Base-by-base conservation (phyloP, 2,797 vertebrate genomes). In the Eulemur mongoz region DNA sequence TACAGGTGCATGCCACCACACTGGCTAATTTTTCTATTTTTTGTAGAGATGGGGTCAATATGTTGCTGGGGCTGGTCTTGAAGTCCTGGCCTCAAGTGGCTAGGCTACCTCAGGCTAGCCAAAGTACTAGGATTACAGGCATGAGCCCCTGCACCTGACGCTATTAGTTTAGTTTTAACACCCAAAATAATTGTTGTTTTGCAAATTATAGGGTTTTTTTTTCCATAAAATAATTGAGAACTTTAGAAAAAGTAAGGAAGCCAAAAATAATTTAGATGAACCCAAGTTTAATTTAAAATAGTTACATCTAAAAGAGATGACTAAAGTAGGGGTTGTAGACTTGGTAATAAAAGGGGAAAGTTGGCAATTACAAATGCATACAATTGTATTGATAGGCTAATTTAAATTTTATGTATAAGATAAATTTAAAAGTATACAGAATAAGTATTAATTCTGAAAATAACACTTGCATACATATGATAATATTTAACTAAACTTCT, bases 221-320 rank as follows among this genome's bases (percentile, higher is more conserved):
- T 75, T 52, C 70, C 48, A 52, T 84, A 79, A 91, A 69, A 65
- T 69, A 91, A 69, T 70, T 87, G 30, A 94, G 15, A 93, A 83
- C 48, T 57, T 91, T 48, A 91, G n/a, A 92, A 91, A 89, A 93
- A 85, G 22, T 40, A 13, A 91, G 35, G 57, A 93, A 72, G 32
- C 3, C 38, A 78, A 96, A 95, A 80, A 67, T 67, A 91, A 92
- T 89, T 91, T 88, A 92, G 94, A 67, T 83, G 14, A 89, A 87
- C 90, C 15, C 18, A 86, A 72, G 59, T 96, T 93, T 96, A 89
- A 96, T 94, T 89, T 81, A 81, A 89, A 91, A 48, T 23, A 83
- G 75, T 84, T 93, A 48, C 32, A 93, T 81, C 17, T 43, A 76
- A 23, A 89, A 82, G 7, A 8, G 27, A 79, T 67, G 38, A 80